A percentile compares a stretch with the other conserved stretches of the same genome.
These are phyloP conservation scores for Sycophaga agraensis DNA, from an alignment of 1,140 invertebrate genomes.

Conservation along the genomic window DNA sequence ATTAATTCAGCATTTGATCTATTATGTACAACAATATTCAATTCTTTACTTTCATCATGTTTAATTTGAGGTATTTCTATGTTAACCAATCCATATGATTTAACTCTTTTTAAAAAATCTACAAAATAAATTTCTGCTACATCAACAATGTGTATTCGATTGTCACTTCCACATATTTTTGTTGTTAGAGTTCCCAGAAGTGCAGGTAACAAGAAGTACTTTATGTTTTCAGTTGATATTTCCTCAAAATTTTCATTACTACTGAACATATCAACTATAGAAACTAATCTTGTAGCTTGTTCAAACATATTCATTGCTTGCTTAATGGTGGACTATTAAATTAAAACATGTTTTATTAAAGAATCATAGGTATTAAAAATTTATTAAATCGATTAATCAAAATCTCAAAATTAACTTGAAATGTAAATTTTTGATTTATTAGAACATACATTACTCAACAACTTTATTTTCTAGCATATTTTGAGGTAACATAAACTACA, in stretches of 20 bases:
- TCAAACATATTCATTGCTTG: slow-evolving; percentile 74
- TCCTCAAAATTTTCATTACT: slow-evolving; percentile 86
- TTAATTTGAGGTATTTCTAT: slow-evolving; percentile 57
- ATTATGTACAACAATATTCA: slow-evolving; percentile 12
- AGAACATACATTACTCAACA: too few relatives aligned
- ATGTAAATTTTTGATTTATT: too few relatives aligned
- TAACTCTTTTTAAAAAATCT: slow-evolving; percentile 79
- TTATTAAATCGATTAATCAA: too few relatives aligned
- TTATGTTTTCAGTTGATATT: slow-evolving; percentile 79
- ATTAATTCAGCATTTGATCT: slow-evolving; percentile 46
- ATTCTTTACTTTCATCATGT: slow-evolving; percentile 33
- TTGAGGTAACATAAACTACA: too few relatives aligned
- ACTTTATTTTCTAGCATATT: too few relatives aligned
- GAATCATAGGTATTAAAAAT: too few relatives aligned
- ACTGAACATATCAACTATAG: slow-evolving; percentile 80
- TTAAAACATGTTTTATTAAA: slow-evolving; percentile 17
- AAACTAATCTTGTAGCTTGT: slow-evolving; percentile 76
- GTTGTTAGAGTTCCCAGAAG: slow-evolving; percentile 75
- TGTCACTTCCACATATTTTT: slow-evolving; percentile 64
- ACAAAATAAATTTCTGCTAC: slow-evolving; percentile 81
- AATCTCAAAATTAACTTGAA: too few relatives aligned
- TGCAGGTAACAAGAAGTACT: slow-evolving; percentile 81
- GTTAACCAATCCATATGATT: slow-evolving; percentile 75
- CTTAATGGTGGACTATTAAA: slow-evolving; percentile 66
- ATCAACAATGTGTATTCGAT: slow-evolving; percentile 70